A percentile compares a stretch with the other conserved stretches of the same genome.
Conservation (phyloP, 2,888 invertebrate species). For the Biston stratarius region DNA sequence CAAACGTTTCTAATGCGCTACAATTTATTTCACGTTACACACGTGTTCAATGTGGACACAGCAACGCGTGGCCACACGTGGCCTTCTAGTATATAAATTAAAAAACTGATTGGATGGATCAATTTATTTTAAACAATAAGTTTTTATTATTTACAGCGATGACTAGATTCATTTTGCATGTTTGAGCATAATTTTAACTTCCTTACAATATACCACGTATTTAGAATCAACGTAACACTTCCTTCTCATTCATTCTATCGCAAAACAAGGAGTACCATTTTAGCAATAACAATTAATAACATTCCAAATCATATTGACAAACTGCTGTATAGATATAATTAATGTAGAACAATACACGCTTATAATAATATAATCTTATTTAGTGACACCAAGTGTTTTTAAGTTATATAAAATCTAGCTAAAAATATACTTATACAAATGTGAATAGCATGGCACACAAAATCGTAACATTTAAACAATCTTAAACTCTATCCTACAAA, state of each 20-base stretch:
- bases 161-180: conserved; percentile 75
- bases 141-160: conserved; percentile 52
- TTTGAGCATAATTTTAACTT: conserved; percentile 55
- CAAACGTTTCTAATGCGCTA: no score
- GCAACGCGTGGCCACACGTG: no score
- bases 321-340: conserved; percentile 2
- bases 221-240: conserved; percentile 8
- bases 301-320: conserved; percentile 32
- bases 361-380: conserved; percentile 1
- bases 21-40: no score
- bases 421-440: conserved; percentile 4
- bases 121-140: conserved; percentile 51
- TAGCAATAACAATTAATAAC: conserved; percentile 36
- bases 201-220: conserved; percentile 26
- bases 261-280: conserved; percentile 45
- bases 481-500: not conserved
- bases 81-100: not conserved
- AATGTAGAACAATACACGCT: not conserved
- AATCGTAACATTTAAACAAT: not conserved
- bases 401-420: conserved; percentile 1
- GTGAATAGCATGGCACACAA: conserved; percentile 10
- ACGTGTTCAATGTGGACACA: no score
- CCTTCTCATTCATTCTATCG: conserved; percentile 32
- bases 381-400: not conserved
- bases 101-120: conserved; percentile 40